Evolutionary conservation across 2,797 vertebrate species (phyloP).

Genomic region (Anguilla anguilla): DNA sequence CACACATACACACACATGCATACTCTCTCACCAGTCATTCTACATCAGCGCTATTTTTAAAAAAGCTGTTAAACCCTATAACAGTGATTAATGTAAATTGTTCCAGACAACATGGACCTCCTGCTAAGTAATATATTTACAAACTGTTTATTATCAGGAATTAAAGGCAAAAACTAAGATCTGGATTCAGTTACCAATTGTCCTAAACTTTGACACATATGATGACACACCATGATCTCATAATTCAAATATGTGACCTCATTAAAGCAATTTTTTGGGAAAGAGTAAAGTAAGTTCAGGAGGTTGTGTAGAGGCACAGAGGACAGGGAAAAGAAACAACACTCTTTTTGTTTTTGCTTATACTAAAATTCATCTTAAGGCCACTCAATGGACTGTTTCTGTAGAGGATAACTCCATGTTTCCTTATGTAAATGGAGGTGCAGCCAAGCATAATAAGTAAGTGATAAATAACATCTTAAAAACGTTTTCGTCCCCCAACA

Average conservation of each 20-base stretch:
- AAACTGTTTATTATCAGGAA: neutral
- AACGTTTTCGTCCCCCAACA: neutral
- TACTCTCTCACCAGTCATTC: neutral
- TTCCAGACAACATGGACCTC: neutral
- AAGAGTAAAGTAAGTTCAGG: neutral
- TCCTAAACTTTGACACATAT: neutral
- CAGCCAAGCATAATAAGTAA: slow-evolving; percentile 45
- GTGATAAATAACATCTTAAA: neutral
- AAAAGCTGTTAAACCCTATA: neutral
- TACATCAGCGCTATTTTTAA: neutral
- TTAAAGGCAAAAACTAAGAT: neutral
- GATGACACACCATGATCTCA: no score
- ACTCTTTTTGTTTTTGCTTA: slow-evolving; percentile 45
- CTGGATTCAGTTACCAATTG: neutral
- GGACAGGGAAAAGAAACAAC: slow-evolving; percentile 51
- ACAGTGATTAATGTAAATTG: neutral
- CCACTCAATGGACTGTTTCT: slow-evolving; percentile 36
- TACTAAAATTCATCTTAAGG: slow-evolving; percentile 61
- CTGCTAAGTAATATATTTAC: neutral
- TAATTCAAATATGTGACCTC: no score
- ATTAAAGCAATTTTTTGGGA: neutral
- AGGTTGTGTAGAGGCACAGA: slow-evolving; percentile 20
- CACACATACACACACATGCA: neutral
- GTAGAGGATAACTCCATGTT: slow-evolving; percentile 38
- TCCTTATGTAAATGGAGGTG: slow-evolving; percentile 26